phyloP scores from a whole-genome alignment of 2,888 invertebrate species.

The Malthinus flaveolus region DNA sequence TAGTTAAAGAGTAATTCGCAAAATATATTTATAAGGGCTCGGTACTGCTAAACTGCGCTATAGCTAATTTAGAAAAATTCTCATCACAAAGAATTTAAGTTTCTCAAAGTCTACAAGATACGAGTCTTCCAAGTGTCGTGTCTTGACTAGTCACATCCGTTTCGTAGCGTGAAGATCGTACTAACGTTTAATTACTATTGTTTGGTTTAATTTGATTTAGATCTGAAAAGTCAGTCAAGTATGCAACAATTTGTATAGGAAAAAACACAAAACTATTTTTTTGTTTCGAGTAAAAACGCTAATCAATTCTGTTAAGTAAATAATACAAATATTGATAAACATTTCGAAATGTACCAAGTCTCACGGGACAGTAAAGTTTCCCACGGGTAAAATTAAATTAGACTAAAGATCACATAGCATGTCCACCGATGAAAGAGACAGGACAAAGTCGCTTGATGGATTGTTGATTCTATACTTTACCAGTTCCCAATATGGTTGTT shows the following conservation, averaged over 20 bases:
- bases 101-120: too few species aligned
- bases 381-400: constrained; percentile 33
- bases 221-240: constrained; percentile 6
- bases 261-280: background rate
- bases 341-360: constrained; percentile 16
- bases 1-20: background rate
- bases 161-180: constrained; percentile 14
- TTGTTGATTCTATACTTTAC: constrained; percentile 24
- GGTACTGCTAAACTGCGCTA: too few species aligned
- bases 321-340: background rate
- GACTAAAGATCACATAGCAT: constrained; percentile 27
- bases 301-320: background rate
- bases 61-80: too few species aligned
- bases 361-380: constrained; percentile 26
- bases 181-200: constrained; percentile 10
- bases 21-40: constrained; percentile 7
- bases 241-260: background rate
- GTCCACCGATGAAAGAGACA: constrained; percentile 21
- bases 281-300: background rate
- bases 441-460: constrained; percentile 21
- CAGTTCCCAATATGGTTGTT: background rate
- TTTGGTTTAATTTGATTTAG: constrained; percentile 19
- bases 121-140: too few species aligned
- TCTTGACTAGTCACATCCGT: constrained; percentile 17
- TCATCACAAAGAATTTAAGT: too few species aligned